These are phyloP conservation scores for Colletes gigas DNA, from an alignment of 1,140 invertebrate genomes.

Conservation along the genomic window DNA sequence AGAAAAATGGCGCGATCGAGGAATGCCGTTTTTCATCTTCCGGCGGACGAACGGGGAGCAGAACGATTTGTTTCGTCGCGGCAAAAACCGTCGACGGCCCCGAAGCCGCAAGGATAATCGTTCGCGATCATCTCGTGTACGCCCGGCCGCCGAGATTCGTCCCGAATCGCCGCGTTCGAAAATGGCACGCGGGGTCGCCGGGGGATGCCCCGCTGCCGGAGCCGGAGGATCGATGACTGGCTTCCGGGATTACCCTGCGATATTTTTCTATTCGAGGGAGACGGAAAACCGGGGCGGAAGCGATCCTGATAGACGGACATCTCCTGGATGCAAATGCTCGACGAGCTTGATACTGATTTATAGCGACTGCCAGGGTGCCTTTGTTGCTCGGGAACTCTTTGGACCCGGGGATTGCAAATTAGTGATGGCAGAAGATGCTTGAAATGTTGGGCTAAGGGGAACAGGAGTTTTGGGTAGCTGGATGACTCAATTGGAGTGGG, in stretches of 20 bases:
- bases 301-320: neutral
- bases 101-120: slow-evolving; percentile 59
- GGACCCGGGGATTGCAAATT: neutral
- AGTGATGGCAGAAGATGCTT: neutral
- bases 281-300: neutral
- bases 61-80: slow-evolving; percentile 55
- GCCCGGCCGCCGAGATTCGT: slow-evolving; percentile 38
- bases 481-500: neutral
- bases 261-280: neutral
- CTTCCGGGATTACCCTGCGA: slow-evolving; percentile 18
- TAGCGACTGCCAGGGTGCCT: neutral
- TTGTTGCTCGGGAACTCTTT: neutral
- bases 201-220: neutral
- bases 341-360: slow-evolving; percentile 2
- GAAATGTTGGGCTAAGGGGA: neutral
- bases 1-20: slow-evolving; percentile 60
- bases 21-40: slow-evolving; percentile 55
- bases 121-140: slow-evolving; percentile 19
- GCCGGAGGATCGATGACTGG: slow-evolving; percentile 12
- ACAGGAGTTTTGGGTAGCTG: neutral
- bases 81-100: slow-evolving; percentile 47
- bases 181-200: neutral
- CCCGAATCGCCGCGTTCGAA: slow-evolving; percentile 1
- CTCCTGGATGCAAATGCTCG: neutral
- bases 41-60: slow-evolving; percentile 5